Base-by-base conservation (phyloP, 2,113 vertebrate species). In the Neogobius melanostomus region DNA sequence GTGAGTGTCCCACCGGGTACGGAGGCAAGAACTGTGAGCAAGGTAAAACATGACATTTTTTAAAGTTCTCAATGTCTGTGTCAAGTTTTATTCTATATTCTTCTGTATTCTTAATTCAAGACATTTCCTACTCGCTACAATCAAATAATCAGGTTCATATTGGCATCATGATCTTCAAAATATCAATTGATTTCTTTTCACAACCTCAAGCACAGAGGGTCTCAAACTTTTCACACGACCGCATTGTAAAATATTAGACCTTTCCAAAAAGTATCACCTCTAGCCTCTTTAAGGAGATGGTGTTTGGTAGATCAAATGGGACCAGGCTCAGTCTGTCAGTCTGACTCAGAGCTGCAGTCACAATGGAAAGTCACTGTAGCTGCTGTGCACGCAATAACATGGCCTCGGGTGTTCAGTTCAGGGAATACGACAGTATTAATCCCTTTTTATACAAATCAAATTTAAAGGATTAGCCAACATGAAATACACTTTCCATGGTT, bases 11-110 rank as follows among this genome's bases (percentile, higher is more conserved):
- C 0, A 85, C 94, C 1, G 92, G 86, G 8, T 97, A 94, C 0
- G 97, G 98, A 0, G 96, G 97, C n/a, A 98, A 96, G 78, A 97
- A 95, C 90, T 98, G 98, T 0, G 96, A 98, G 77, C 98, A 96
- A 93, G 95, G 98, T 98, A 76, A 89, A 74, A n/a, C 7, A 5
- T 4, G 44, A 61, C 28, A 5, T 36, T 36, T 36, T 36, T 5
- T 36, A 3, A 36, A 36, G 28, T 36, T 36, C 28, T 36, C 28
- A 36, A 36, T 36, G 28, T 36, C 28, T 36, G 28, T 3, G 28
- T 5, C 28, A 36, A 36, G 28, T 36, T 36, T 3, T 36, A 36
- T 36, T 36, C 28, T 36, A 2, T 36, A 36, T 36, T 5, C 21
- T 21, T 36, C 28, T 36, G 28, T 36, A 2, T 36, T 36, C 21